Evolutionary conservation across 2,888 invertebrate species (phyloP), one percentile per base, ranked within the genome.

Genomic region (Euphydryas editha): DNA sequence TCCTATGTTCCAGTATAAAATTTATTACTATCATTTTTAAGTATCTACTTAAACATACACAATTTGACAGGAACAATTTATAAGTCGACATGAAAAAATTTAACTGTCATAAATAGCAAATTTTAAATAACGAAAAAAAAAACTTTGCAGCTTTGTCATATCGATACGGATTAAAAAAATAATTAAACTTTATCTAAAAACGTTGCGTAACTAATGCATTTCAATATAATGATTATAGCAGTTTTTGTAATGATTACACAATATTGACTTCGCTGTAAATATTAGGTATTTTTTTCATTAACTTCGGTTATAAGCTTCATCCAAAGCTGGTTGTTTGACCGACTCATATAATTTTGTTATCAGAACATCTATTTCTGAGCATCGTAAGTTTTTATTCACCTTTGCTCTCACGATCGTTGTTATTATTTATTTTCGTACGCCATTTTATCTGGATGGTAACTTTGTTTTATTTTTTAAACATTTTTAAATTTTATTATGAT

Each of bases 301-400:
- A 59, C 55, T 62, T 67, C 18, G 39, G 47, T 55, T 59, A 59
- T 67, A 62, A 65, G 63, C 58, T 67, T 37, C 46, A 18, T 60
- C 60, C 63, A 39, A 62, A 65, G 66, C 66, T 62, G 57, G 62
- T 65, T 67, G 68, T 72, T 72, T 73, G 78, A 76, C 24, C n/a
- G 77, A 57, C 78, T 85, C 54, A 54, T 83, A 81, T 84, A 84
- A 85, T 85, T 85, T 83, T 68, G 78, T 86, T 87, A 87, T 86
- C 86, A 78, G 71, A 71, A 62, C 78, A 86, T 87, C 85, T 82
- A 75, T 78, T 78, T 76, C 68, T 75, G 75, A 78, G 78, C 17
- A 76, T 81, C 83, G 81, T 73, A 76, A 76, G 76, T 84, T 85
- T 86, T 82, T 83, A 78, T 82, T 59, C 54, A 11, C 46, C 62